Evolutionary conservation across 2,888 invertebrate genomes (phyloP), one percentile per base, ranked within the genome.

Genomic region (Campoplex capitator): DNA sequence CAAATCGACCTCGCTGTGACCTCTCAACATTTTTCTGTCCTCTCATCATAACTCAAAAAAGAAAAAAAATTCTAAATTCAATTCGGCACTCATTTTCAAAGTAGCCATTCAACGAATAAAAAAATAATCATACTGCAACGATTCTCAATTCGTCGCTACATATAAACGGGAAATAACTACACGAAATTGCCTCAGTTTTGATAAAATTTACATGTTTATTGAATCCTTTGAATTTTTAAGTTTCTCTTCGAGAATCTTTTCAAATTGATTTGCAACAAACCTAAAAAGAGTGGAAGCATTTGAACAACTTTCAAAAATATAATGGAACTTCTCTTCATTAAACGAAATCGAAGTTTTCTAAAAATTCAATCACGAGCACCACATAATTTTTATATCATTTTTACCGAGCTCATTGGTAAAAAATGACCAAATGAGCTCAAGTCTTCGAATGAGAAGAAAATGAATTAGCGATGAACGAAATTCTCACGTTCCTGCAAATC

Each of bases 1-100:
- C 42, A 42, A 62, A 75, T 75, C 75, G 75, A 75, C n/a, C 51
- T 32, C 18, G 9, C 51, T 16, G 32, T 32, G 51, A 51, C 48
- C 32, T 48, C 48, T 71, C 71, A 45, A 70, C 42, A 45, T 70
- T 70, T 45, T 45, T n/a, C n/a, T 16, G 70, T 23, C 13, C 45
- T 45, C 32, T 45, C 45, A 42, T 68, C 38, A 28, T 70, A 45
- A 48, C 18, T 32, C 32, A 32, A 16, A 71, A 45, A 45, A 4
- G 8, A 35, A 7, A 67, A 7, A 67, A 38, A 42, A 23, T 23
- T 23, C 38, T 6, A 42, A 38, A 42, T 23, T 13, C n/a, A 0
- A 42, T 68, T 42, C 1, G 11, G 2, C 23, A n/a, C 42, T 16
- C 1, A 6, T 7, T 62, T 62, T 32, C 11, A 9, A 13, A 28